Conservation (phyloP, 2,797 vertebrate genomes). For the Eidolon dupreanum region DNA sequence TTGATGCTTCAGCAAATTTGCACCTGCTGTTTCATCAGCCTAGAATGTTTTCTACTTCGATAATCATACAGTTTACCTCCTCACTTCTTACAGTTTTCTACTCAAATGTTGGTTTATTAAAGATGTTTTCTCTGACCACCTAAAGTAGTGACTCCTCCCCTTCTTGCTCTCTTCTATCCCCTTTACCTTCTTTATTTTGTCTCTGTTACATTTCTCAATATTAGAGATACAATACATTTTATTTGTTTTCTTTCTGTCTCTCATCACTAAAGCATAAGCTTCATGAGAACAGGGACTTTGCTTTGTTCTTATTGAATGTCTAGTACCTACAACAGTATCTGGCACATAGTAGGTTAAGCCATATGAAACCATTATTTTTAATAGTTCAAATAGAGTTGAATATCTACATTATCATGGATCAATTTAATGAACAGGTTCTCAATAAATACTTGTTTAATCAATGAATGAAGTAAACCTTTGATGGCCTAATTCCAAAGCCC, state of each 20-base stretch:
- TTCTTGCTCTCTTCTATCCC: neutral
- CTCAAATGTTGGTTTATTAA: neutral
- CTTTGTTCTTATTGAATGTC: neutral
- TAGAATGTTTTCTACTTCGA: neutral
- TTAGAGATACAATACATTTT: neutral
- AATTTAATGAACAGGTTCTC: constrained; percentile 12
- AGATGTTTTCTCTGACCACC: neutral
- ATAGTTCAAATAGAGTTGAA: neutral
- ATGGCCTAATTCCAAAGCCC: neutral
- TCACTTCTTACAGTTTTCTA: neutral
- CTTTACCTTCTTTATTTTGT: neutral
- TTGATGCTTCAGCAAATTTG: neutral
- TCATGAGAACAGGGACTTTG: neutral
- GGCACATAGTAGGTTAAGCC: neutral
- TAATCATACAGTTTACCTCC: neutral
- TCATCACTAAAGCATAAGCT: neutral
- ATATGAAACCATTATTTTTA: constrained; percentile 37
- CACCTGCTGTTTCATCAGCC: neutral
- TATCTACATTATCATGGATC: neutral
- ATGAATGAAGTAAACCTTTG: constrained; percentile 12
- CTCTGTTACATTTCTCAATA: neutral
- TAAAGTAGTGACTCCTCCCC: neutral
- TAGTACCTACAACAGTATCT: neutral
- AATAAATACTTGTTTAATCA: neutral
- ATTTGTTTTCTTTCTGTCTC: neutral